Percentiles rank a stretch among this genome's conserved stretches.
Evolutionary conservation across 1,140 invertebrate species (phyloP).

Genomic region (Sinella curviseta): DNA sequence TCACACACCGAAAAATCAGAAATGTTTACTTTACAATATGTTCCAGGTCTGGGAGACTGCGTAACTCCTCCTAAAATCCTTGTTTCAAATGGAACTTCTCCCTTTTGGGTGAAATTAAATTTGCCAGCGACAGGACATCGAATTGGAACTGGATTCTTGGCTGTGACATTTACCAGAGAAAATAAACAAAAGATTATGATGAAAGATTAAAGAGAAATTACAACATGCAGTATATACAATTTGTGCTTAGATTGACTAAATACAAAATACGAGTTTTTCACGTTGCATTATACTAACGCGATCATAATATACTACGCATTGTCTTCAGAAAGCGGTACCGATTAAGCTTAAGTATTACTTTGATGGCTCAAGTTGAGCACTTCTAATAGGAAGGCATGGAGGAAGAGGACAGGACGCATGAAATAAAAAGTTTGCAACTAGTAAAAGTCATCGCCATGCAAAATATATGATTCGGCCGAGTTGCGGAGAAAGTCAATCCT

Average conservation of each 20-base stretch:
- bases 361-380: too few species aligned
- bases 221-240: background rate
- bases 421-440: too few species aligned
- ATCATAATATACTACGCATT: too few species aligned
- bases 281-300: too few species aligned
- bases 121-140: conserved; percentile 94
- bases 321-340: too few species aligned
- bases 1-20: conserved; percentile 93
- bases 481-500: background rate
- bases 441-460: too few species aligned
- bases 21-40: conserved; percentile 89
- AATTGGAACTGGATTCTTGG: conserved; percentile 86
- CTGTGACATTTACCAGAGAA: conserved; percentile 56
- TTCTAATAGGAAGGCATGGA: too few species aligned
- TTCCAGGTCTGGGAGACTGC: conserved; percentile 83
- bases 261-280: too few species aligned
- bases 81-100: conserved; percentile 85
- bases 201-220: background rate
- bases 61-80: conserved; percentile 93
- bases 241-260: too few species aligned
- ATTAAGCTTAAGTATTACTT: too few species aligned
- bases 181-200: background rate
- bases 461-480: too few species aligned
- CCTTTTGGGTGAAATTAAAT: conserved; percentile 87
- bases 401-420: too few species aligned